Evolutionary conservation across 2,797 vertebrate species (phyloP), one percentile per base, ranked within the genome.

Genomic region (Acanthopagrus latus): DNA sequence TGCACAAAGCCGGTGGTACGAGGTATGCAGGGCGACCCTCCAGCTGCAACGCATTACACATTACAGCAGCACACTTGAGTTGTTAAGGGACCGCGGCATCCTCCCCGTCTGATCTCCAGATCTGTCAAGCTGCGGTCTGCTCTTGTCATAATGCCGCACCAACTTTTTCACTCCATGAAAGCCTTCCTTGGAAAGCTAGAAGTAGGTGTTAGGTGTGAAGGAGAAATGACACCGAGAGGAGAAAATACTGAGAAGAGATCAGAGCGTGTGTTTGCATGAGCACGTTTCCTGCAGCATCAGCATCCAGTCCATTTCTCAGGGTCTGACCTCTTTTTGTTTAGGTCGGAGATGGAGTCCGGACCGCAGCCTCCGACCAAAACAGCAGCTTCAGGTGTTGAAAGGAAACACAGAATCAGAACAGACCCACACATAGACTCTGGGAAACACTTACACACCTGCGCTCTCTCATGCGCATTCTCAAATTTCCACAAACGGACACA

Each of bases 11-110:
- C 38, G 63, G 77, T 21, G 51, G 76, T 80, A 69, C 56, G 56
- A 71, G 54, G 81, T 82, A 80, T 75, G 72, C 63, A 7, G 64
- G 74, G 87, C 66, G 73, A 74, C 62, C 64, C 12, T 85, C 78
- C 91, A 91, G 87, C 88, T 92, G 91, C 70, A 87, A 85, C 50
- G 51, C 79, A 86, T 89, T 87, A 89, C 44, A 50, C 71, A 74
- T 87, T 85, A 76, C 76, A 78, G 78, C 64, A 70, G 83, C 74
- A 66, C 79, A 80, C 71, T 84, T 52, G 46, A 65, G 86, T 80
- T 85, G 87, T 86, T 83, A 82, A 86, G 89, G 84, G 88, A 86
- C 76, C 17, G 55, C 64, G 23, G 84, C 78, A 82, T 89, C 80
- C 76, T 88, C 84, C 74, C 78, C 29, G 78, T 91, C 82, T 87